These are phyloP conservation scores for Aldabrachelys gigantea DNA, from an alignment of 2,113 vertebrate species.

Conservation along the genomic window DNA sequence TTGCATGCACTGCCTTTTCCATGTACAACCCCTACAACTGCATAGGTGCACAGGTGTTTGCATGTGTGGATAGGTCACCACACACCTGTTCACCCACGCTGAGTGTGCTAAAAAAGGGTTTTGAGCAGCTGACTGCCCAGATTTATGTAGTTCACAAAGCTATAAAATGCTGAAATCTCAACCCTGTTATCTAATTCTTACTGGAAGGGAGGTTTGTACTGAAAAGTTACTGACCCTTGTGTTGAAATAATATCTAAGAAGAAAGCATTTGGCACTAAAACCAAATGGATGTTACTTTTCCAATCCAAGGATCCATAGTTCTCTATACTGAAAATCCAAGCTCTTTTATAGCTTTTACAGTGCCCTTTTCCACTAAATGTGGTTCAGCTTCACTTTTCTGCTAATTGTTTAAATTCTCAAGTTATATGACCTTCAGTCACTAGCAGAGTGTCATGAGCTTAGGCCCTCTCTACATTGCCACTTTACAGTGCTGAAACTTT, in stretches of 20 bases:
- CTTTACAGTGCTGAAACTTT: no score
- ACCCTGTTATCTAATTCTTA: not conserved
- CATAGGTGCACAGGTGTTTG: no score
- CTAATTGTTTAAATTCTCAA: not conserved
- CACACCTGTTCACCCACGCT: not conserved
- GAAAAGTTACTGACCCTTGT: not conserved
- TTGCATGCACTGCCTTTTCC: not conserved
- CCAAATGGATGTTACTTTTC: not conserved
- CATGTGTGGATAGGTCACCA: not conserved
- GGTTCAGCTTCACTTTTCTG: not conserved
- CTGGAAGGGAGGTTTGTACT: not conserved
- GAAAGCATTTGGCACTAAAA: not conserved
- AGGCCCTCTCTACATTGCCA: no score
- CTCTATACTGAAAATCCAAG: not conserved
- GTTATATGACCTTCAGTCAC: not conserved
- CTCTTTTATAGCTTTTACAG: not conserved
- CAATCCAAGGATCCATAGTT: not conserved
- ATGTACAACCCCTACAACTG: not conserved
- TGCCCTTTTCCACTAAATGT: not conserved
- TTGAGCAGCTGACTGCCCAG: not conserved
- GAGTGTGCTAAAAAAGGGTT: not conserved
- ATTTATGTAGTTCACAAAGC: not conserved
- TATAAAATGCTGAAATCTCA: not conserved
- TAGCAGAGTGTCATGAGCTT: not conserved
- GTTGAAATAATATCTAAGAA: not conserved